Percentiles rank a stretch among this genome's conserved stretches.
Conservation (phyloP, 2,888 invertebrate genomes). For the Dryobotodes eremita region DNA sequence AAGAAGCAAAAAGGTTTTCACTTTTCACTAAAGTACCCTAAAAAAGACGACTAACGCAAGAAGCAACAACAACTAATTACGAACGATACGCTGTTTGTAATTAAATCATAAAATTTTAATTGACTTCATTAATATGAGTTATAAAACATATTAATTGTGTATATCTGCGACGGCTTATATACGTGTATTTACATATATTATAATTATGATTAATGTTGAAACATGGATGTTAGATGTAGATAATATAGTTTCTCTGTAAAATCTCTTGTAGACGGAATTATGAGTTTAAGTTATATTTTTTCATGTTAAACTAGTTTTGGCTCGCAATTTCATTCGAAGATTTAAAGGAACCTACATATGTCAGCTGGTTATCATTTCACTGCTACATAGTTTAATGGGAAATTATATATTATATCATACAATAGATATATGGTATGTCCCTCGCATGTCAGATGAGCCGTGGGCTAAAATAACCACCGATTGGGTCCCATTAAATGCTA, state of each 20-base stretch:
- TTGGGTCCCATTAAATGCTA: no score
- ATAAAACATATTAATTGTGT: constrained; percentile 60
- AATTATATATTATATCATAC: no score
- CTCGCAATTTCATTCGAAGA: not conserved
- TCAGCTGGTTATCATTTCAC: no score
- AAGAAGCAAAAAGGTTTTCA: not conserved
- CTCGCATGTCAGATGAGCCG: no score
- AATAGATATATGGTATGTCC: no score
- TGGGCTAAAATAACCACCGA: no score
- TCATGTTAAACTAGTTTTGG: not conserved
- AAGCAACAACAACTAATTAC: constrained; percentile 57
- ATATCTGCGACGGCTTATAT: constrained; percentile 45
- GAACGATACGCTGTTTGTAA: constrained; percentile 53
- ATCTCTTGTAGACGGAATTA: constrained; percentile 19
- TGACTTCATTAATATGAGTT: constrained; percentile 59
- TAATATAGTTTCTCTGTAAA: constrained; percentile 36
- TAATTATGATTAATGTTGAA: constrained; percentile 41
- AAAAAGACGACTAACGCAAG: constrained; percentile 10
- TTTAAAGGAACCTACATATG: no score
- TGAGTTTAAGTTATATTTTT: not conserved
- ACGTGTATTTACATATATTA: constrained; percentile 44
- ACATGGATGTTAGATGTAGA: constrained; percentile 43
- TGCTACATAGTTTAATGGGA: no score
- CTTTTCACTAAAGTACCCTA: constrained; percentile 9
- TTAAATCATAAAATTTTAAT: constrained; percentile 67